A percentile compares a stretch with the other conserved stretches of the same genome.
phyloP scores from a whole-genome alignment of 2,797 vertebrate genomes.

The Ispidina picta region DNA sequence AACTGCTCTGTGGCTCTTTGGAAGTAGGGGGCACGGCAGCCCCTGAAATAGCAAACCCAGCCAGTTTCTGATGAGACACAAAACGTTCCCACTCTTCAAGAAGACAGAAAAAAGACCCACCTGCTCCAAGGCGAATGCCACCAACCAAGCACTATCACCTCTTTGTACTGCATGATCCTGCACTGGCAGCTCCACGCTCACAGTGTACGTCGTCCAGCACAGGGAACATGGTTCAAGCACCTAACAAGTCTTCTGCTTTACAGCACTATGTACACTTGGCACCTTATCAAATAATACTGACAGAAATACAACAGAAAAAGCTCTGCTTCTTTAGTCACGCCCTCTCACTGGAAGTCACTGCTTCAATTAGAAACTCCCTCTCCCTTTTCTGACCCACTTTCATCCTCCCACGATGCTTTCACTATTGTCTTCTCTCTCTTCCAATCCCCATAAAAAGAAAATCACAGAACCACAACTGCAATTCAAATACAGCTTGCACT shows the following conservation, averaged over 20 bases:
- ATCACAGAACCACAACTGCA: conserved; percentile 1
- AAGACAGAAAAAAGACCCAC: conserved; percentile 13
- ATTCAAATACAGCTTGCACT: not conserved
- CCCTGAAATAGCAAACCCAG: conserved; percentile 14
- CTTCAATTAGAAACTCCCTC: conserved; percentile 64
- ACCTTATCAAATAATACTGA: conserved; percentile 43
- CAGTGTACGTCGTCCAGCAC: not conserved
- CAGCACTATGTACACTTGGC: conserved; percentile 24
- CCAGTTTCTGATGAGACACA: not conserved
- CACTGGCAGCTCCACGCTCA: not conserved
- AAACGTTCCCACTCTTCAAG: not conserved
- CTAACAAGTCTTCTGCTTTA: conserved; percentile 18
- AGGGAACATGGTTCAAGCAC: not conserved
- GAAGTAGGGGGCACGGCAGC: conserved; percentile 13
- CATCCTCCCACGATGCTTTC: conserved; percentile 59
- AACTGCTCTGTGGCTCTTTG: not conserved
- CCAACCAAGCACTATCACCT: conserved; percentile 22
- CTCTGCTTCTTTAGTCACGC: conserved; percentile 48
- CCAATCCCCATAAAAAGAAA: conserved; percentile 38
- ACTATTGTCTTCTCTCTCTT: conserved; percentile 32
- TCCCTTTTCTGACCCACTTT: conserved; percentile 54
- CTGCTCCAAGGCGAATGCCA: conserved; percentile 60
- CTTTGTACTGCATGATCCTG: conserved; percentile 61
- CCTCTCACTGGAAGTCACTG: conserved; percentile 59
- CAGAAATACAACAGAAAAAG: conserved; percentile 47